Percentiles rank a stretch among this genome's conserved stretches.
Evolutionary conservation across 2,888 invertebrate genomes (phyloP).

Genomic region (Athalia rosae): DNA sequence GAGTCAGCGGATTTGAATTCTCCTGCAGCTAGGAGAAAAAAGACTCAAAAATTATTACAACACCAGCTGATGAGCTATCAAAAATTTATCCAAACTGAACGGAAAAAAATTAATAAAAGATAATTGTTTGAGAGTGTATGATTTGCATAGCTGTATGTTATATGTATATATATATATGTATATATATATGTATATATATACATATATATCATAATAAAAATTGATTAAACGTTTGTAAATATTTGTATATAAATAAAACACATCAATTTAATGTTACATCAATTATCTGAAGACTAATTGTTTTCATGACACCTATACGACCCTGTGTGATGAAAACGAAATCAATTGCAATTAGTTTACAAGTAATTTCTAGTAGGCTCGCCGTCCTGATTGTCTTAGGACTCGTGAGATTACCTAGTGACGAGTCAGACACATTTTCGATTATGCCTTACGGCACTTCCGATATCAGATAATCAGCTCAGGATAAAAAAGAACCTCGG

Average conservation of each 20-base stretch:
- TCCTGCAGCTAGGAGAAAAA: slow-evolving; percentile 17
- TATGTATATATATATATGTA: slow-evolving; percentile 62
- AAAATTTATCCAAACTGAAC: no score
- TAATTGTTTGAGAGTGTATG: slow-evolving; percentile 33
- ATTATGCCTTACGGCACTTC: no score
- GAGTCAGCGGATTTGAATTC: slow-evolving; percentile 44
- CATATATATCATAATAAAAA: slow-evolving; percentile 34
- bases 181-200: slow-evolving; percentile 59
- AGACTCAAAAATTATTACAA: background rate
- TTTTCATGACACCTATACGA: background rate
- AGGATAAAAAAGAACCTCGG: no score
- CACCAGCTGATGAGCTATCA: background rate
- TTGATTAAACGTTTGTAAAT: slow-evolving; percentile 68
- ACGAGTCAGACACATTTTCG: no score
- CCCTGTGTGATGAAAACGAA: no score
- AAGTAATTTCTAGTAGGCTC: no score
- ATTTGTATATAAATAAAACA: slow-evolving; percentile 70
- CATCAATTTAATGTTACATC: slow-evolving; percentile 61
- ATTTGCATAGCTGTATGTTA: slow-evolving; percentile 52
- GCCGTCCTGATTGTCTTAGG: no score
- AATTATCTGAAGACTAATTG: background rate
- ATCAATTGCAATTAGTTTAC: no score
- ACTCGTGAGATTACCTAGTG: no score
- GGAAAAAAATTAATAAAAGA: background rate
- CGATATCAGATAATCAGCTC: no score